A percentile compares a stretch with the other conserved stretches of the same genome.
phyloP scores from a whole-genome alignment of 2,113 vertebrate genomes.

The Cavia porcellus region DNA sequence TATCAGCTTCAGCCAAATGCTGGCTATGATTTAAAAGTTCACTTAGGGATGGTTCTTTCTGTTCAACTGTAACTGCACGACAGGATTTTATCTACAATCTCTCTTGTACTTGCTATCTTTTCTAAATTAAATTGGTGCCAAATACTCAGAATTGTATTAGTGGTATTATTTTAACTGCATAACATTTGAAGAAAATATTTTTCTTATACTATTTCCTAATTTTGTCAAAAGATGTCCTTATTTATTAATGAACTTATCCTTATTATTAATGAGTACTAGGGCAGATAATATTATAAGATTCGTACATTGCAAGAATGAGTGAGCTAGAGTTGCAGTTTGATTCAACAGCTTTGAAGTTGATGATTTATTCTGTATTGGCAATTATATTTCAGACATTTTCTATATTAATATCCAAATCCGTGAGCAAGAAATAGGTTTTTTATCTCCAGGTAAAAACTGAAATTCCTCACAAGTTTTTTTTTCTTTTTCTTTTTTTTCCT shows the following conservation, averaged over 20 bases:
- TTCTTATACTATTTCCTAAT: constrained; percentile 45
- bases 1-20: neutral
- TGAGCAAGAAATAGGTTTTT: constrained; percentile 59
- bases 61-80: neutral
- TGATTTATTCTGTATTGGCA: constrained; percentile 51
- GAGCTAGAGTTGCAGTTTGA: neutral
- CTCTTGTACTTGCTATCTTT: neutral
- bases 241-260: constrained; percentile 44
- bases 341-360: constrained; percentile 48
- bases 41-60: neutral
- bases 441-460: constrained; percentile 35
- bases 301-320: constrained; percentile 9
- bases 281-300: constrained; percentile 24
- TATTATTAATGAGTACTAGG: constrained; percentile 62
- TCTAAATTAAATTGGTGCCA: constrained; percentile 45
- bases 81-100: constrained; percentile 38
- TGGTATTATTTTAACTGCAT: constrained; percentile 48
- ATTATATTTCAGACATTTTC: constrained; percentile 44
- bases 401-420: constrained; percentile 61
- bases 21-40: neutral
- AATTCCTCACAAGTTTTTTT: constrained; percentile 41
- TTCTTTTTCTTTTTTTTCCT: constrained; percentile 11
- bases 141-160: constrained; percentile 21
- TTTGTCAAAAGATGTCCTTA: constrained; percentile 27
- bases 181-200: constrained; percentile 34